Evolutionary conservation across 2,797 vertebrate species (phyloP).

Genomic region (Coracias cyanogaster): DNA sequence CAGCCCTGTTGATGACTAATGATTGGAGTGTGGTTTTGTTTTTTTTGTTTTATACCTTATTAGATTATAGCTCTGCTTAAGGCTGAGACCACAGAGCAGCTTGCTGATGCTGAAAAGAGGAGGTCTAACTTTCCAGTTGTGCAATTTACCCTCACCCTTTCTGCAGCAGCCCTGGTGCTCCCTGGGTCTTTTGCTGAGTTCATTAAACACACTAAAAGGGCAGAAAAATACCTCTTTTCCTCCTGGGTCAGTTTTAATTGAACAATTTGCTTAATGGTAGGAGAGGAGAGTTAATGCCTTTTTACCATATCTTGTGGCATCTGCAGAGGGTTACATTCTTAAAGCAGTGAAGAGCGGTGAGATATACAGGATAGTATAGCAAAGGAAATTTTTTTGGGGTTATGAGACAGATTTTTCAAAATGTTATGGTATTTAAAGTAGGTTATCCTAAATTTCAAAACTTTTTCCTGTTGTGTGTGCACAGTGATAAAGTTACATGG

Average conservation of each 20-base stretch:
- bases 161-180: not conserved
- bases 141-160: not conserved
- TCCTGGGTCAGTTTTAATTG: not conserved
- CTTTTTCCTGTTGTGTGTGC: not conserved
- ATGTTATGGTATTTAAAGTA: not conserved
- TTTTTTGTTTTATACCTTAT: not conserved
- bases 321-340: not conserved
- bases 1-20: not conserved
- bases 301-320: rapidly evolving
- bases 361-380: not conserved
- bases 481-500: not conserved
- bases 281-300: not conserved
- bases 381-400: not conserved
- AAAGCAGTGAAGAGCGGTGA: not conserved
- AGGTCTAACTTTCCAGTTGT: not conserved
- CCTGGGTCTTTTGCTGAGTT: not conserved
- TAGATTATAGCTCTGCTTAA: not conserved
- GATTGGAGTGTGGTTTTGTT: not conserved
- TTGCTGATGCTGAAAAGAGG: not conserved
- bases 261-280: not conserved
- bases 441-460: not conserved
- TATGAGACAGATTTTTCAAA: not conserved
- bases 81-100: not conserved
- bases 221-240: not conserved
- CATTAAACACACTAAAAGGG: not conserved